Percentiles rank a stretch among this genome's conserved stretches.
phyloP scores from a whole-genome alignment of 2,113 vertebrate species.

The Paratilapia polleni region DNA sequence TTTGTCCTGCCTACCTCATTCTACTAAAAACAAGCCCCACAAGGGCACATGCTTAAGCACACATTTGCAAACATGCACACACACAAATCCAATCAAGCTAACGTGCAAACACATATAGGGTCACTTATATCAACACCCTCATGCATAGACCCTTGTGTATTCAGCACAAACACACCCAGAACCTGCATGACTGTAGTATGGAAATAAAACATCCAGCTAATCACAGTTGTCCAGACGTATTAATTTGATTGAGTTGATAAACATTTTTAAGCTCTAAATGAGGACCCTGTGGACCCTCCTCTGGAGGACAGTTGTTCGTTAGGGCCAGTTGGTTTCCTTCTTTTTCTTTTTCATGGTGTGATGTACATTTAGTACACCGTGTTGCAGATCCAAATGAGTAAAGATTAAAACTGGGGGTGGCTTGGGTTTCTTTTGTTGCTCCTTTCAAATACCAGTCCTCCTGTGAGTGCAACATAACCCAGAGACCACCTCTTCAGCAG shows the following conservation, averaged over 20 bases:
- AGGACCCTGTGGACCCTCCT: constrained; percentile 28
- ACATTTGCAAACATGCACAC: background rate
- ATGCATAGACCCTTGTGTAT: constrained; percentile 1
- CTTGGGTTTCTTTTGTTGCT: constrained; percentile 22
- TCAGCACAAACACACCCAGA: constrained; percentile 31
- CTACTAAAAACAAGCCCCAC: constrained; percentile 33
- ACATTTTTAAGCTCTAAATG: constrained; percentile 38
- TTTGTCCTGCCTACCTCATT: constrained; percentile 46
- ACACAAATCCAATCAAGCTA: constrained; percentile 11
- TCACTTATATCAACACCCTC: constrained; percentile 36
- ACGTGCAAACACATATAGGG: background rate
- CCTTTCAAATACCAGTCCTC: constrained; percentile 40
- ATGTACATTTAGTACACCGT: background rate
- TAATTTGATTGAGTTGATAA: constrained; percentile 67
- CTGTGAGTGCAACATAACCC: constrained; percentile 50
- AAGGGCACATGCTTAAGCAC: background rate
- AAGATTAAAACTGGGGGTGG: constrained; percentile 11
- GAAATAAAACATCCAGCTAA: constrained; percentile 54
- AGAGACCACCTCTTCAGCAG: constrained; percentile 48
- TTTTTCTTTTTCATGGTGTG: constrained; percentile 1
- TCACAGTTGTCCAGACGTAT: constrained; percentile 50
- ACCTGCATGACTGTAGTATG: constrained; percentile 14
- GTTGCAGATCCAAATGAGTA: background rate
- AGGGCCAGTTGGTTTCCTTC: constrained; percentile 67
- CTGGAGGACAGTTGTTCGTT: constrained; percentile 9